Percentiles rank a stretch among this genome's conserved stretches.
Evolutionary conservation across 1,140 invertebrate species (phyloP).

Genomic region (Acromyrmex charruanus): DNA sequence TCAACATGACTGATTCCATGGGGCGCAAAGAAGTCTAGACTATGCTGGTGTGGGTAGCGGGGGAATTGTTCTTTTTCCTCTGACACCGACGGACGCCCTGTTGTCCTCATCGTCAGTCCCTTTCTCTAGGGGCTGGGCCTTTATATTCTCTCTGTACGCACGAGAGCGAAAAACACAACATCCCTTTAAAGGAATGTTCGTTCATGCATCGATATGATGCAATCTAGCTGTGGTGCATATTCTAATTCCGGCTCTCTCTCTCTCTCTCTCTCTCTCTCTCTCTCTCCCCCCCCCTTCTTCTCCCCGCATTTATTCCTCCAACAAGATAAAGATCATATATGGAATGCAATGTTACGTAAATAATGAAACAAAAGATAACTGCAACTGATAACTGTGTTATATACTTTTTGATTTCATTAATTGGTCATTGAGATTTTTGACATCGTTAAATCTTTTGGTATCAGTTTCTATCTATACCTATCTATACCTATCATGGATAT

Average conservation of each 20-base stretch:
- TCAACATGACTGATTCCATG: conserved; percentile 17
- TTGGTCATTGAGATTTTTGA: not conserved
- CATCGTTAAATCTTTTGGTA: not conserved
- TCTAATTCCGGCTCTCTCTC: too few relatives aligned
- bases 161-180: conserved; percentile 32
- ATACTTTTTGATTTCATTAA: not conserved
- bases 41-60: not conserved
- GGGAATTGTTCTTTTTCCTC: conserved; percentile 53
- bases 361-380: conserved; percentile 2
- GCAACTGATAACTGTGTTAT: not conserved
- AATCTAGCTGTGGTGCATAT: not conserved
- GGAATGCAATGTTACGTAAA: not conserved
- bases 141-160: conserved; percentile 16
- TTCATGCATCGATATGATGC: not conserved
- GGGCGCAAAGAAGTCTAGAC: conserved; percentile 26
- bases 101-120: not conserved
- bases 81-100: not conserved
- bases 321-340: not conserved
- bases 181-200: conserved; percentile 49
- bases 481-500: not conserved
- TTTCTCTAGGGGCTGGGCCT: too few relatives aligned
- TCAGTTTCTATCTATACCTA: not conserved
- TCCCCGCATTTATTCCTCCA: conserved; percentile 10
- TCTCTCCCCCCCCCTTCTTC: not conserved
- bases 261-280: too few relatives aligned